Conservation (phyloP, 2,797 vertebrate genomes). For the Trachurus trachurus region DNA sequence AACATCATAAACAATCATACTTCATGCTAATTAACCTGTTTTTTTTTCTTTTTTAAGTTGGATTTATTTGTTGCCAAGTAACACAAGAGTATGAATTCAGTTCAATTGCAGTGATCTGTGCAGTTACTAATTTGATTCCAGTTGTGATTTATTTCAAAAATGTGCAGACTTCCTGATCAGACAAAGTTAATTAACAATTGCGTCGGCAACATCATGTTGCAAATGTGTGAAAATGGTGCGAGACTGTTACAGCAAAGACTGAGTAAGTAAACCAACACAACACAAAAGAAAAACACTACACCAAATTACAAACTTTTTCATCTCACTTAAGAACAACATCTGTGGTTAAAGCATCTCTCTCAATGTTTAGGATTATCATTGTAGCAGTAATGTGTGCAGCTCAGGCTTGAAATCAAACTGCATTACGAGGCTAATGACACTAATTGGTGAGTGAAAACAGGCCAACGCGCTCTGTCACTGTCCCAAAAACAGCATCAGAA, state of each 20-base stretch:
- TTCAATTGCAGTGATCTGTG: not conserved
- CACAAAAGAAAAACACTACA: not conserved
- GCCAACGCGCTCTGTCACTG: slow-evolving; percentile 33
- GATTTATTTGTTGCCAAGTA: not conserved
- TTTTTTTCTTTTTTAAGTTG: too few species aligned
- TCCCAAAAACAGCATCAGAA: slow-evolving; percentile 50
- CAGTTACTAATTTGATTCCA: too few species aligned
- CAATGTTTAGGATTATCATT: slow-evolving; percentile 38
- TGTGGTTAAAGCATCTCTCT: slow-evolving; percentile 9
- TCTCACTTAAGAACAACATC: slow-evolving; percentile 16
- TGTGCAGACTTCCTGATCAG: slow-evolving; percentile 8
- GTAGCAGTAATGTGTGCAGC: slow-evolving; percentile 36
- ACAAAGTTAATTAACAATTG: not conserved
- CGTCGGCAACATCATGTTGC: slow-evolving; percentile 14
- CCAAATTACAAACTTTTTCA: not conserved
- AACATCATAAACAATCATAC: too few species aligned
- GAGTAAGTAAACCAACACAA: slow-evolving; percentile 9
- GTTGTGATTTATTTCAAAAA: too few species aligned
- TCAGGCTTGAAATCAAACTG: slow-evolving; percentile 38
- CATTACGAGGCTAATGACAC: slow-evolving; percentile 46
- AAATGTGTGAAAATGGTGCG: slow-evolving; percentile 15
- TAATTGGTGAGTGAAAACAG: slow-evolving; percentile 56
- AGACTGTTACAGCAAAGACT: slow-evolving; percentile 11
- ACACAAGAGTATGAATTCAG: not conserved
- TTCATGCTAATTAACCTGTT: too few species aligned